phyloP scores from a whole-genome alignment of 2,888 invertebrate species.

The Mayetiola destructor region DNA sequence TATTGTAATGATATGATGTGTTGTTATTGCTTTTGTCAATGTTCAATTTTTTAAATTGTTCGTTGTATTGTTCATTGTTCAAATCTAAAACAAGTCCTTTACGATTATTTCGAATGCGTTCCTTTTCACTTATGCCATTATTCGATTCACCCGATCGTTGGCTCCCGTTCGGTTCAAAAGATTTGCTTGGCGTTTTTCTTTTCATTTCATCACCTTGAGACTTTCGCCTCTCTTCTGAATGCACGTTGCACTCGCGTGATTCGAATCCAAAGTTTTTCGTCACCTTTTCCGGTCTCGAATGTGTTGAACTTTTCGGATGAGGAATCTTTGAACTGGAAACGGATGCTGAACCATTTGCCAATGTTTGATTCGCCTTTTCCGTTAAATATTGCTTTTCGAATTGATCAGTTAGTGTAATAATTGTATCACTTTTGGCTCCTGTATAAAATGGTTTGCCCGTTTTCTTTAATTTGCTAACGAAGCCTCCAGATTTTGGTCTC shows the following conservation, averaged over 20 bases:
- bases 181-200: background rate
- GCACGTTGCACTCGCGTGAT: background rate
- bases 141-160: no score
- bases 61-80: conserved; percentile 21
- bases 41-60: conserved; percentile 1
- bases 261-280: background rate
- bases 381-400: conserved; percentile 27
- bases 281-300: background rate
- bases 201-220: background rate
- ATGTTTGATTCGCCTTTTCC: conserved; percentile 28
- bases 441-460: conserved; percentile 36
- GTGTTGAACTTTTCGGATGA: background rate
- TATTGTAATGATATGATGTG: conserved; percentile 10
- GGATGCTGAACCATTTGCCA: background rate
- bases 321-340: conserved; percentile 1
- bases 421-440: conserved; percentile 37
- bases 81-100: conserved; percentile 49
- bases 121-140: conserved; percentile 18
- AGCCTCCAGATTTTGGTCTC: conserved; percentile 23
- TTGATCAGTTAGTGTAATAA: conserved; percentile 22
- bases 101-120: conserved; percentile 31
- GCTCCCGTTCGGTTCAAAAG: background rate
- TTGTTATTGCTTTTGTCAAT: conserved; percentile 15
- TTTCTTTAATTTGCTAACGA: conserved; percentile 29
- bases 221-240: background rate